These are phyloP conservation scores for Amphiduros pacificus DNA, from an alignment of 2,888 invertebrate genomes.

Conservation along the genomic window DNA sequence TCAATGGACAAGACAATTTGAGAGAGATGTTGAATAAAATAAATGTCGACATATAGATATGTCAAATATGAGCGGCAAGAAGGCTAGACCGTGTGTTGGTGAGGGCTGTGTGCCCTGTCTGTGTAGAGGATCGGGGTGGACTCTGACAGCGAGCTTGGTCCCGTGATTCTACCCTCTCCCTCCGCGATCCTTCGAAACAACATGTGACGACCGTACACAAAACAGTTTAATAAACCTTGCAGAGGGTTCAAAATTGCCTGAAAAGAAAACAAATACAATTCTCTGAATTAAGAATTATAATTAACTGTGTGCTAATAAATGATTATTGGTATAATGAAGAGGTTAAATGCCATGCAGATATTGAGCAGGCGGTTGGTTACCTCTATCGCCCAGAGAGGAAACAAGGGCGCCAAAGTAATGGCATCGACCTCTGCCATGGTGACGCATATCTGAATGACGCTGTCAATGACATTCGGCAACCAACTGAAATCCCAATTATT, in stretches of 20 bases:
- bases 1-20: too few species aligned
- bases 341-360: background rate
- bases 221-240: conserved; percentile 14
- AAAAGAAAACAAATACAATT: too few species aligned
- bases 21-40: too few species aligned
- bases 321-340: too few species aligned
- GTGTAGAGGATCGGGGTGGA: conserved; percentile 9
- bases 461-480: conserved; percentile 10
- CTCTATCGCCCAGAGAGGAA: conserved; percentile 14
- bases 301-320: too few species aligned
- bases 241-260: conserved; percentile 15
- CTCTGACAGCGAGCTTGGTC: background rate
- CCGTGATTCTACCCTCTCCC: conserved; percentile 3
- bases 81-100: too few species aligned
- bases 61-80: too few species aligned
- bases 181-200: conserved; percentile 1
- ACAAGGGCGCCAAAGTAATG: background rate
- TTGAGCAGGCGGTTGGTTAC: background rate
- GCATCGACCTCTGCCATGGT: background rate
- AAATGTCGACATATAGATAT: too few species aligned
- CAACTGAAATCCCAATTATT: conserved; percentile 10
- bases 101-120: too few species aligned
- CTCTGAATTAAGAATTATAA: background rate
- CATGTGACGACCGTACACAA: conserved; percentile 12
- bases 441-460: background rate